These are phyloP conservation scores for Andrena haemorrhoa DNA, from an alignment of 2,888 invertebrate species.

Conservation along the genomic window DNA sequence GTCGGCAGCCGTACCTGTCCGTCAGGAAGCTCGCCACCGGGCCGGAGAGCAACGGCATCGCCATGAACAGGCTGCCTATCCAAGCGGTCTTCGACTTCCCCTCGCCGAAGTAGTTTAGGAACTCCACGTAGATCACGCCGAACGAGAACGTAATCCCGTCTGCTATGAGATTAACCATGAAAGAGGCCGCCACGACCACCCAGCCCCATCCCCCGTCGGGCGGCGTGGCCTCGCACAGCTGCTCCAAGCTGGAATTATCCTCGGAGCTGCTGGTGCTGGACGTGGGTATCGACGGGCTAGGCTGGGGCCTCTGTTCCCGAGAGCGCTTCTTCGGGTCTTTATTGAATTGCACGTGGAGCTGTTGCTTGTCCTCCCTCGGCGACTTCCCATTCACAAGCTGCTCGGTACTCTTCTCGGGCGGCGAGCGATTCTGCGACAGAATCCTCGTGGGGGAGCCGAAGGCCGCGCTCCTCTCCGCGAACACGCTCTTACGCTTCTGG, in stretches of 20 bases:
- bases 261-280: slow-evolving; percentile 86
- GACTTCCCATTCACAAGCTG: slow-evolving; percentile 77
- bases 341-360: slow-evolving; percentile 82
- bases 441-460: slow-evolving; percentile 69
- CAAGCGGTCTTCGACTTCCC: slow-evolving; percentile 95
- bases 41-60: slow-evolving; percentile 94
- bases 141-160: slow-evolving; percentile 97
- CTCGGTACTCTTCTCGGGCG: slow-evolving; percentile 72
- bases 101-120: slow-evolving; percentile 93
- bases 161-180: slow-evolving; percentile 95
- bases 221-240: slow-evolving; percentile 89
- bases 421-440: slow-evolving; percentile 58
- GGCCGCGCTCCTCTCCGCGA: slow-evolving; percentile 60
- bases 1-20: slow-evolving; percentile 93
- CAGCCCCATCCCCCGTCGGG: slow-evolving; percentile 98
- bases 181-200: slow-evolving; percentile 95
- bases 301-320: slow-evolving; percentile 68
- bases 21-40: slow-evolving; percentile 94
- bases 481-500: slow-evolving; percentile 68
- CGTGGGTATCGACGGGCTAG: slow-evolving; percentile 81
- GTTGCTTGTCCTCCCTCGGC: slow-evolving; percentile 74
- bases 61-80: slow-evolving; percentile 96
- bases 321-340: slow-evolving; percentile 69
- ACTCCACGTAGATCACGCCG: slow-evolving; percentile 95
- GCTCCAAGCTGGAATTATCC: slow-evolving; percentile 88